phyloP scores from a whole-genome alignment of 2,888 invertebrate species.

The Agrenia bidenticulata region DNA sequence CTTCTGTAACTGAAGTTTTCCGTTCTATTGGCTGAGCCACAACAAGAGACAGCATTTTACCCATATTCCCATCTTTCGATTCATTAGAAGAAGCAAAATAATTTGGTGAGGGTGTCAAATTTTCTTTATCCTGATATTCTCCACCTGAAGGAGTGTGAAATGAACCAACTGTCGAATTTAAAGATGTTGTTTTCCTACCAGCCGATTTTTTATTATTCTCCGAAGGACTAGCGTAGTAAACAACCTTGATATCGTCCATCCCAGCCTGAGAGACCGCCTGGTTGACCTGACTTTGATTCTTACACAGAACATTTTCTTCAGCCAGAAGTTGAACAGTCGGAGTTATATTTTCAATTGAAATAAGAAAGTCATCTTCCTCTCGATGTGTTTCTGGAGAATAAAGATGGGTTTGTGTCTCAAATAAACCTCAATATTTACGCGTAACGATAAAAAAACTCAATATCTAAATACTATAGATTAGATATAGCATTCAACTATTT shows the following conservation, averaged over 20 bases:
- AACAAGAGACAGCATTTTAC: no score
- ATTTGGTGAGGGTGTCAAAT: neutral
- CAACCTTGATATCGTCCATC: constrained; percentile 29
- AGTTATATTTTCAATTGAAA: constrained; percentile 33
- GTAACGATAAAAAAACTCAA: no score
- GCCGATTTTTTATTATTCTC: neutral
- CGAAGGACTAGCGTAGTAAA: constrained; percentile 32
- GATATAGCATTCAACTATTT: no score
- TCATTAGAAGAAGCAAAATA: no score
- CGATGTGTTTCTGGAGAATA: constrained; percentile 41
- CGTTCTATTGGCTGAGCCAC: no score
- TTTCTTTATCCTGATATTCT: constrained; percentile 3
- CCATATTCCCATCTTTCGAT: no score
- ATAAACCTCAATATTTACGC: no score
- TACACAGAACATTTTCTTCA: constrained; percentile 1
- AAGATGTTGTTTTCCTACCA: no score
- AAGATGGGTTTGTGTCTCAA: no score
- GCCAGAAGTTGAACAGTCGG: constrained; percentile 35
- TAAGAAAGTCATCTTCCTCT: constrained; percentile 46
- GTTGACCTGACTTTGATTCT: constrained; percentile 22
- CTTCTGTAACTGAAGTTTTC: no score
- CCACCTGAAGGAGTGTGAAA: constrained; percentile 33
- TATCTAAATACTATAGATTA: no score
- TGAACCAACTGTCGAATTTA: neutral
- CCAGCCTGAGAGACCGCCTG: constrained; percentile 21